Conservation (phyloP, 2,888 invertebrate species). For the Drosophila cracens region DNA sequence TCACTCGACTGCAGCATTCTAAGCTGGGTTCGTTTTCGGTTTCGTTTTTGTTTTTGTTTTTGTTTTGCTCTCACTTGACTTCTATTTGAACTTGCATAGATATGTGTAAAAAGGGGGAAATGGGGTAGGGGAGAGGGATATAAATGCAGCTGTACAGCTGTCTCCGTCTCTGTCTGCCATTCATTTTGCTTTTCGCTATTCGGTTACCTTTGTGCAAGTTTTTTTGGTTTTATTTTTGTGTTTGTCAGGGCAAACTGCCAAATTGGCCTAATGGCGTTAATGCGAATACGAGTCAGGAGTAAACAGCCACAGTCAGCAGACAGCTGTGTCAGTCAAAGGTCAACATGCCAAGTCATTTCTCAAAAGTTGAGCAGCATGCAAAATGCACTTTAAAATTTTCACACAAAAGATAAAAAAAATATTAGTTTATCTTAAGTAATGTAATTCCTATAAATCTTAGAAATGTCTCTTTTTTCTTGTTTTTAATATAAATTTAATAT, state of each 20-base stretch:
- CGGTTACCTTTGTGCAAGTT: conserved; percentile 70
- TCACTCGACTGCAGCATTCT: background rate
- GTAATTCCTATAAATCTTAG: background rate
- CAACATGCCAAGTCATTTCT: conserved; percentile 55
- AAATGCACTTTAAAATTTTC: conserved; percentile 62
- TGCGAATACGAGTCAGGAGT: conserved; percentile 76
- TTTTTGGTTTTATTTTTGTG: conserved; percentile 1
- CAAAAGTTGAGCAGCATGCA: conserved; percentile 49
- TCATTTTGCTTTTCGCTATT: conserved; percentile 43
- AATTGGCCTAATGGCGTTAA: conserved; percentile 82
- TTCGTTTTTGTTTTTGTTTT: conserved; percentile 26
- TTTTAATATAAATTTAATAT: background rate
- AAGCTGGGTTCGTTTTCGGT: background rate
- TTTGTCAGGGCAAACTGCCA: conserved; percentile 71
- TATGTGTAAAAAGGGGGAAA: conserved; percentile 51
- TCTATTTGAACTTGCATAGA: conserved; percentile 79
- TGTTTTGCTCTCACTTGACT: conserved; percentile 68
- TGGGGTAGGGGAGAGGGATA: background rate
- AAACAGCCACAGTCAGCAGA: conserved; percentile 36
- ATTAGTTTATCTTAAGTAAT: background rate
- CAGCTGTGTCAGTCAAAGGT: conserved; percentile 59
- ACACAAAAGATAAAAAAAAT: background rate
- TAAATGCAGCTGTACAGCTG: conserved; percentile 7
- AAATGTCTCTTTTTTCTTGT: background rate
- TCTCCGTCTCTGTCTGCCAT: conserved; percentile 33